Conservation (phyloP, 1,140 invertebrate species). For the Bombus vancouverensis region DNA sequence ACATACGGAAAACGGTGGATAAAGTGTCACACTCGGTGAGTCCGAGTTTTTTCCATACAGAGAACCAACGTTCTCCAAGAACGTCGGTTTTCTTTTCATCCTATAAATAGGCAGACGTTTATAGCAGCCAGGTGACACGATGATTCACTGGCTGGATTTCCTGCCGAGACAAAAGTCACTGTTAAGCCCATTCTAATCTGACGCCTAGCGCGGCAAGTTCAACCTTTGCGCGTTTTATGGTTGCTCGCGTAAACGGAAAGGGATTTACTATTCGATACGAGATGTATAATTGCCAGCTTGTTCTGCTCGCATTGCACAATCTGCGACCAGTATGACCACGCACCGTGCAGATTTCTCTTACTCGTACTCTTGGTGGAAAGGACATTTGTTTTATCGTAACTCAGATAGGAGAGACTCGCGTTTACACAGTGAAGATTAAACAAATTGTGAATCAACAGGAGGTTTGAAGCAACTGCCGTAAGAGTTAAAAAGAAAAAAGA, state of each 20-base stretch:
- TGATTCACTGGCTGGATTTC: slow-evolving; percentile 59
- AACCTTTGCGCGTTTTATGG: background rate
- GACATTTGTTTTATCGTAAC: too few species aligned
- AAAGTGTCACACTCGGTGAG: background rate
- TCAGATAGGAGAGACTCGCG: too few species aligned
- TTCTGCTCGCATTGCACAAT: too few species aligned
- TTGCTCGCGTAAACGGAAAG: background rate
- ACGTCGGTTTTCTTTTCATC: slow-evolving; percentile 54
- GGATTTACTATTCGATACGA: background rate
- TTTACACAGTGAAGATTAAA: too few species aligned
- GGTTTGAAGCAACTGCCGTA: too few species aligned
- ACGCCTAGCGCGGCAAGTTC: background rate
- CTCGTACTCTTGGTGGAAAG: too few species aligned
- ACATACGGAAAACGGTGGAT: background rate
- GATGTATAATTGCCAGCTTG: too few species aligned
- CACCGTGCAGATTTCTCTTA: too few species aligned
- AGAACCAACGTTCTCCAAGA: slow-evolving; percentile 48
- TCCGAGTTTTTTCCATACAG: slow-evolving; percentile 48
- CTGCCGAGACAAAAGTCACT: slow-evolving; percentile 40
- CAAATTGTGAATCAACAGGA: too few species aligned
- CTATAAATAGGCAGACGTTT: slow-evolving; percentile 63
- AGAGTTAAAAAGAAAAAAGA: too few species aligned
- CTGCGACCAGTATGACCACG: too few species aligned
- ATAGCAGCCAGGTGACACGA: slow-evolving; percentile 48
- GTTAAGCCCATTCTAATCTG: slow-evolving; percentile 18